These are phyloP conservation scores for Kryptopterus vitreolus DNA, from an alignment of 2,797 vertebrate genomes.

Conservation along the genomic window DNA sequence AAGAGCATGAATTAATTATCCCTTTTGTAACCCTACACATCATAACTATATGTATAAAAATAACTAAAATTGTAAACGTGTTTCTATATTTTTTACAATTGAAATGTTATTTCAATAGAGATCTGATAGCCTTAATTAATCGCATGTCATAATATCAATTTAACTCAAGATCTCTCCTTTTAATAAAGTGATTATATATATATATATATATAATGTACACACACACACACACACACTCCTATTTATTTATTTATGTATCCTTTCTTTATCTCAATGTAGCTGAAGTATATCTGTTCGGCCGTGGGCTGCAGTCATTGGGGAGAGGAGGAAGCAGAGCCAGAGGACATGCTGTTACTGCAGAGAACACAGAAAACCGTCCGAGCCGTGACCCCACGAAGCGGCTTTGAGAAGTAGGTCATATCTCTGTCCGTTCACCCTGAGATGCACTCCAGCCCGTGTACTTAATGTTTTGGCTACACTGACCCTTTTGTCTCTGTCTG, in stretches of 20 bases:
- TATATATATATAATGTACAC: too few species aligned
- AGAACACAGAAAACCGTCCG: constrained; percentile 95
- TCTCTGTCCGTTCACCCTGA: background rate
- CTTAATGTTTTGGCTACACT: background rate
- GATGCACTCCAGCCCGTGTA: background rate
- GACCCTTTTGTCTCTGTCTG: constrained; percentile 4
- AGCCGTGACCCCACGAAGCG: constrained; percentile 91
- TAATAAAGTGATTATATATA: too few species aligned
- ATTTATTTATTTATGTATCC: too few species aligned
- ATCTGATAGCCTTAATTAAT: background rate
- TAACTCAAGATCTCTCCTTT: too few species aligned
- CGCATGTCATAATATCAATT: too few species aligned
- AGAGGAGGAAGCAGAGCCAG: constrained; percentile 81
- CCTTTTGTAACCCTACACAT: background rate
- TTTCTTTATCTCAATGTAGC: constrained; percentile 65
- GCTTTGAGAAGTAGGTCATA: constrained; percentile 87
- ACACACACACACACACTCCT: too few species aligned
- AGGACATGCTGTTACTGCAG: constrained; percentile 89
- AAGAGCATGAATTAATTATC: background rate
- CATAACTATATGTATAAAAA: background rate
- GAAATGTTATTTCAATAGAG: background rate
- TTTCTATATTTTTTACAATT: background rate
- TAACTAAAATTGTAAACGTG: background rate
- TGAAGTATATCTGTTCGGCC: constrained; percentile 93
- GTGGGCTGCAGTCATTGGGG: constrained; percentile 92